Evolutionary conservation across 2,797 vertebrate species (phyloP).

Genomic region (Gallinago stenura): DNA sequence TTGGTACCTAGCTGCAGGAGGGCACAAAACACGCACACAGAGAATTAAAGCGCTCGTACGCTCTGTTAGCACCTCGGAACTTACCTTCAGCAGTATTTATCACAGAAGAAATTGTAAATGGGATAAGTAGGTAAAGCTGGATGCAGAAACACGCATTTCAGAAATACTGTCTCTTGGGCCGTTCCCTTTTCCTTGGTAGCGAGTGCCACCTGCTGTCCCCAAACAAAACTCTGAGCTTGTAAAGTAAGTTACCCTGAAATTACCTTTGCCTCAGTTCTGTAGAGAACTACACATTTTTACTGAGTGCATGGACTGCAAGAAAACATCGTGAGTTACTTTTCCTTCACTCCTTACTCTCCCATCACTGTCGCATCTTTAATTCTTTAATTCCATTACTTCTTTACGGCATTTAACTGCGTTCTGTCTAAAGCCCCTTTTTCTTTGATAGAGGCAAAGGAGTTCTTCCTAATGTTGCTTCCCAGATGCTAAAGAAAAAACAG

Average conservation of each 20-base stretch:
- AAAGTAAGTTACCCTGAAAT: not conserved
- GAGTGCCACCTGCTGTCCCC: slow-evolving; percentile 55
- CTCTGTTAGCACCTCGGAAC: slow-evolving; percentile 25
- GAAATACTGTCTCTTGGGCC: not conserved
- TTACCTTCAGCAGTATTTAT: not conserved
- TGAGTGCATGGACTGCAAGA: not conserved
- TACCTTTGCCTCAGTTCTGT: not conserved
- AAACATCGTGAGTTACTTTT: not conserved
- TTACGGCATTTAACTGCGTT: not conserved
- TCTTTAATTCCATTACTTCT: not conserved
- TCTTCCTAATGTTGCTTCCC: not conserved
- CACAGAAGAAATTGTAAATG: not conserved
- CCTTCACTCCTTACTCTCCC: not conserved
- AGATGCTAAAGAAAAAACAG: not conserved
- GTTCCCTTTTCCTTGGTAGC: not conserved
- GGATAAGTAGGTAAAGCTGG: not conserved
- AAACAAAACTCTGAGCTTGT: not conserved
- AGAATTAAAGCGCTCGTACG: not conserved
- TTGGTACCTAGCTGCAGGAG: slow-evolving; percentile 33
- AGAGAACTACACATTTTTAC: not conserved
- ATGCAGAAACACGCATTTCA: not conserved
- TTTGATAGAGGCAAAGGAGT: not conserved
- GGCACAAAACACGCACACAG: not conserved
- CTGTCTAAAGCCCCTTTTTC: not conserved
- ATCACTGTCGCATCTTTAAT: not conserved